Conservation (phyloP, 2,888 invertebrate species). For the Bedellia somnulentella region DNA sequence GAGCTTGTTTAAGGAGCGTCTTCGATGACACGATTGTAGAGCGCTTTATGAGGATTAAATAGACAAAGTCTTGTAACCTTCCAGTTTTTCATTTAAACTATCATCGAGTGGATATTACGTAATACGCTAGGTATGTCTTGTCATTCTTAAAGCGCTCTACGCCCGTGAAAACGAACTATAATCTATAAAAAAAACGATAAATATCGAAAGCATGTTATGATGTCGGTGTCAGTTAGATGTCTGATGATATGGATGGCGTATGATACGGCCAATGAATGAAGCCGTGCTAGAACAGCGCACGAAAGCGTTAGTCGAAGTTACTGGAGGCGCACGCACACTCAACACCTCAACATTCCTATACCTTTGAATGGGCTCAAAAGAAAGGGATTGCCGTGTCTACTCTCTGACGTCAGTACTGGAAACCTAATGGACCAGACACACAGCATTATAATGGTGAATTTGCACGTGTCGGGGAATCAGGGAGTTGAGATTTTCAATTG, state of each 20-base stretch:
- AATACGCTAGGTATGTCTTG: too few species aligned
- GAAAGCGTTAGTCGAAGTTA: slow-evolving; percentile 8
- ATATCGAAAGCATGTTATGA: slow-evolving; percentile 31
- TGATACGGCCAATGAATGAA: slow-evolving; percentile 25
- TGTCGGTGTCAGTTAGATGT: slow-evolving; percentile 18
- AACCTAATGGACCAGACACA: slow-evolving; percentile 36
- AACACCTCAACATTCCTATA: slow-evolving; percentile 56
- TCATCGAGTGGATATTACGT: too few species aligned
- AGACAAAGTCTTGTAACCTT: too few species aligned
- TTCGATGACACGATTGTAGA: too few species aligned
- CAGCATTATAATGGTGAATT: too few species aligned
- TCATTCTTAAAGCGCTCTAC: too few species aligned
- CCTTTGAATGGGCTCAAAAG: slow-evolving; percentile 55
- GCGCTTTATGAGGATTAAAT: too few species aligned
- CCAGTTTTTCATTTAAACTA: too few species aligned
- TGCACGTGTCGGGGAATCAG: too few species aligned
- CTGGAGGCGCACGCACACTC: slow-evolving; percentile 36
- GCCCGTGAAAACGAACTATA: background rate
- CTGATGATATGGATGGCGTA: slow-evolving; percentile 20
- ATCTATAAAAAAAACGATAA: slow-evolving; percentile 6
- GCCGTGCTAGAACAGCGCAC: slow-evolving; percentile 29
- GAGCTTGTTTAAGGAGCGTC: too few species aligned
- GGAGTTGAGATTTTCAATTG: too few species aligned
- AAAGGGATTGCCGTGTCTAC: slow-evolving; percentile 54
- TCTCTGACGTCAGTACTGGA: slow-evolving; percentile 59